Percentiles rank a stretch among this genome's conserved stretches.
phyloP scores from a whole-genome alignment of 2,113 vertebrate species.

The Nycticorax nycticorax region DNA sequence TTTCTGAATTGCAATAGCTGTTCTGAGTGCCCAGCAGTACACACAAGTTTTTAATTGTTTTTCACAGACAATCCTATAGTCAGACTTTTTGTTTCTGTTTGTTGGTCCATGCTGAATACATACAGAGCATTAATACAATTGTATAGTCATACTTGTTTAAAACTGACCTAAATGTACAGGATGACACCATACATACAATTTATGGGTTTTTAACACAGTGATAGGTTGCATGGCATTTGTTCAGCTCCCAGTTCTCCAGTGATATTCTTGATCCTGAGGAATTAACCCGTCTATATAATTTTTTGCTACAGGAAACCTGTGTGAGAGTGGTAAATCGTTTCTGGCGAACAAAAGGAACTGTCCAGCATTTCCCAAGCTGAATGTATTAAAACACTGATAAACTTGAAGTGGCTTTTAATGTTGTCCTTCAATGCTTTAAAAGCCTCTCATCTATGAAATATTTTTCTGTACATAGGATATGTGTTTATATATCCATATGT shows the following conservation, averaged over 20 bases:
- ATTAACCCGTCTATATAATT: neutral
- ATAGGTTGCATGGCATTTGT: neutral
- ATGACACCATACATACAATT: neutral
- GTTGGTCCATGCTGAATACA: neutral
- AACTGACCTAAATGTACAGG: neutral
- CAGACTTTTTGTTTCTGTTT: neutral
- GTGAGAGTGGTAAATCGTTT: neutral
- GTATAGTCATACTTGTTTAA: neutral
- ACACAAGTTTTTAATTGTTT: neutral
- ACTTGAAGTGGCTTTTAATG: neutral
- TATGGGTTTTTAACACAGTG: neutral
- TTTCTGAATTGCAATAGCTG: neutral
- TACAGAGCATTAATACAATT: neutral
- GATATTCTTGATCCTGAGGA: neutral
- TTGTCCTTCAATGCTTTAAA: neutral
- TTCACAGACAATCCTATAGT: neutral
- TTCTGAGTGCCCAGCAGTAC: neutral
- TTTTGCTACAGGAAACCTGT: neutral
- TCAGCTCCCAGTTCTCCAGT: neutral
- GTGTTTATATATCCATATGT: neutral
- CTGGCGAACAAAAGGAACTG: slow-evolving; percentile 31
- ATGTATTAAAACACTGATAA: neutral
- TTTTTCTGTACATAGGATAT: neutral
- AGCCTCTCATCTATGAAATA: neutral
- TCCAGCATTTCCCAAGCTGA: slow-evolving; percentile 53